phyloP scores from a whole-genome alignment of 2,888 invertebrate genomes.

The Allygus modestus region DNA sequence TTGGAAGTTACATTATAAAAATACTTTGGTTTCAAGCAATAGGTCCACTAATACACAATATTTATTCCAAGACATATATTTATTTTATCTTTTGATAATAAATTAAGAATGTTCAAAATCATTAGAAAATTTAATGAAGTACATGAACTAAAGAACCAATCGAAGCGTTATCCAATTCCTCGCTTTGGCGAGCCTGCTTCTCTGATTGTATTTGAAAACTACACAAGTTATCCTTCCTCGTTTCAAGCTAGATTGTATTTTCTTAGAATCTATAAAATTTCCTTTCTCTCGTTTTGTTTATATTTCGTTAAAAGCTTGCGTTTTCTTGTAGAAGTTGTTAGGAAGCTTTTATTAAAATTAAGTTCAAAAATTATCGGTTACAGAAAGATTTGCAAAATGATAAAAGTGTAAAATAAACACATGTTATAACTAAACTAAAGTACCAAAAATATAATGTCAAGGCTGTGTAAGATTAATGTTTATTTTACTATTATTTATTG shows the following conservation, averaged over 20 bases:
- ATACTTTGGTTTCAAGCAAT: no score
- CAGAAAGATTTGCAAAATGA: no score
- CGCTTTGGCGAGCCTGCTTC: slow-evolving; percentile 16
- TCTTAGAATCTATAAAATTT: slow-evolving; percentile 16
- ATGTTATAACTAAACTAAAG: no score
- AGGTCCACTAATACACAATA: no score
- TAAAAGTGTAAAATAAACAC: no score
- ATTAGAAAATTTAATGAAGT: neutral
- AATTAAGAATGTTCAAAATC: neutral
- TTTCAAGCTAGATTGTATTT: slow-evolving; percentile 43
- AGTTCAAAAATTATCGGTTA: no score
- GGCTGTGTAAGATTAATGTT: no score
- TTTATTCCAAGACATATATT: no score
- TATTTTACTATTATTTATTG: no score
- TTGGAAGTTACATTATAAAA: no score
- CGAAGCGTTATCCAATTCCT: neutral
- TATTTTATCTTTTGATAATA: neutral
- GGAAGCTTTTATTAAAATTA: neutral
- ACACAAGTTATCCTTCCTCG: slow-evolving; percentile 37
- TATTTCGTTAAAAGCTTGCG: neutral
- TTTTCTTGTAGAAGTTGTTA: neutral
- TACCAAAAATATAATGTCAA: no score
- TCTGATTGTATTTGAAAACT: slow-evolving; percentile 41
- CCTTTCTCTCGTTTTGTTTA: slow-evolving; percentile 4
- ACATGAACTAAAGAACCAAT: neutral